phyloP scores from a whole-genome alignment of 2,797 vertebrate species.

The Sorex maritimensis region DNA sequence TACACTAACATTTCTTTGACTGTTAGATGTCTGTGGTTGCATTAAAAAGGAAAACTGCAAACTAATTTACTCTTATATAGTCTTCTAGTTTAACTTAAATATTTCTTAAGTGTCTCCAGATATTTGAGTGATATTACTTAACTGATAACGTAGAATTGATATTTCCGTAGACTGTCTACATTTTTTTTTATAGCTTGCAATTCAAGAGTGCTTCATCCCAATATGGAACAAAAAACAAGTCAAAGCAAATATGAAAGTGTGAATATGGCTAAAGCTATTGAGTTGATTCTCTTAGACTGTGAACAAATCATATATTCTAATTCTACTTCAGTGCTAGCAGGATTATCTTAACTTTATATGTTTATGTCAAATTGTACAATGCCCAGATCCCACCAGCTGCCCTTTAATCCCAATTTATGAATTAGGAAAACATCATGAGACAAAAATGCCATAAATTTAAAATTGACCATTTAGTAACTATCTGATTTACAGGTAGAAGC shows the following conservation, averaged over 20 bases:
- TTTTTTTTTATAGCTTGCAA: conserved; percentile 76
- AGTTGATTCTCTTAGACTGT: conserved; percentile 59
- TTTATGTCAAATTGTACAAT: conserved; percentile 77
- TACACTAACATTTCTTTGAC: conserved; percentile 90
- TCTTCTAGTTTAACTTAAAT: conserved; percentile 84
- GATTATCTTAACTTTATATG: conserved; percentile 50
- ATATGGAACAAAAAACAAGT: conserved; percentile 60
- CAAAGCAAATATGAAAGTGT: conserved; percentile 22
- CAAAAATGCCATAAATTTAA: conserved; percentile 84
- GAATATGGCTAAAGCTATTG: conserved; percentile 52
- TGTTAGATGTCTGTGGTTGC: conserved; percentile 95
- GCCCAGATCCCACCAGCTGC: conserved; percentile 83
- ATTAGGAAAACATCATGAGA: conserved; percentile 85
- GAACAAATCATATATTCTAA: conserved; percentile 24
- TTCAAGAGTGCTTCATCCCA: conserved; percentile 78
- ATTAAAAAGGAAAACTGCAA: conserved; percentile 87
- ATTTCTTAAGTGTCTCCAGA: conserved; percentile 81
- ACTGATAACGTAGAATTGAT: conserved; percentile 77
- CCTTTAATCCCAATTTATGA: conserved; percentile 85
- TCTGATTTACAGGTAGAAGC: conserved; percentile 87
- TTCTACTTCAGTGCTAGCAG: conserved; percentile 61
- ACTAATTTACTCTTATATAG: conserved; percentile 87
- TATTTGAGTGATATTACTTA: conserved; percentile 68
- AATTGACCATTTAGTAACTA: conserved; percentile 86
- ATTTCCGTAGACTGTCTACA: conserved; percentile 77